These are phyloP conservation scores for Nasonovia ribisnigri DNA, from an alignment of 2,888 invertebrate genomes.

Conservation along the genomic window DNA sequence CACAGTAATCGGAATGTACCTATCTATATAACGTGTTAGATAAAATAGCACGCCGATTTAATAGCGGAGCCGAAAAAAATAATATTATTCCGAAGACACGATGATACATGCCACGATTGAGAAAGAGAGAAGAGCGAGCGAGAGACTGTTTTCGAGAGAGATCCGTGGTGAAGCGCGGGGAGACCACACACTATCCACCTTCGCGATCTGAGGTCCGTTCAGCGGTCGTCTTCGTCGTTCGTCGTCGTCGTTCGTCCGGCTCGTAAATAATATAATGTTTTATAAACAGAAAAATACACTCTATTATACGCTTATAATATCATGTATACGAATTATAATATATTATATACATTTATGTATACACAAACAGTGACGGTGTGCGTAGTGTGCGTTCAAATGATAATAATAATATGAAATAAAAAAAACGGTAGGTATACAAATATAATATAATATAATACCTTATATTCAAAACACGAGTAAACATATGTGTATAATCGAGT, in stretches of 20 bases:
- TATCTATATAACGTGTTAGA: background rate
- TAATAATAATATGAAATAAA: background rate
- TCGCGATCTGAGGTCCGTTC: constrained; percentile 34
- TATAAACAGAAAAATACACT: constrained; percentile 30
- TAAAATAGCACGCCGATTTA: background rate
- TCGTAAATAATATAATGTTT: constrained; percentile 39
- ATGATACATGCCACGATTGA: background rate
- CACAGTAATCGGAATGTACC: background rate
- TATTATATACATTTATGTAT: background rate
- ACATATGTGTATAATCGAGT: background rate
- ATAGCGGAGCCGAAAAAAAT: background rate
- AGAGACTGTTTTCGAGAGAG: background rate
- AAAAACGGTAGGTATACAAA: constrained; percentile 1
- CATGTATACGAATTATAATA: background rate
- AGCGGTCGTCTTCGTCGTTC: constrained; percentile 24
- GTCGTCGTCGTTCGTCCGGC: constrained; percentile 27
- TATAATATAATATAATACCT: background rate
- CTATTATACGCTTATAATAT: background rate
- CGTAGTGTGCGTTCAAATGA: background rate
- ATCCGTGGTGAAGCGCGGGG: background rate
- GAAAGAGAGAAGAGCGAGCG: background rate
- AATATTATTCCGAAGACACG: background rate
- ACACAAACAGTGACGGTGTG: background rate
- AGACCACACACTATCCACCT: constrained; percentile 44
- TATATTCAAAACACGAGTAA: constrained; percentile 45